These are phyloP conservation scores for Periplaneta americana DNA, from an alignment of 1,140 invertebrate species.

Conservation along the genomic window DNA sequence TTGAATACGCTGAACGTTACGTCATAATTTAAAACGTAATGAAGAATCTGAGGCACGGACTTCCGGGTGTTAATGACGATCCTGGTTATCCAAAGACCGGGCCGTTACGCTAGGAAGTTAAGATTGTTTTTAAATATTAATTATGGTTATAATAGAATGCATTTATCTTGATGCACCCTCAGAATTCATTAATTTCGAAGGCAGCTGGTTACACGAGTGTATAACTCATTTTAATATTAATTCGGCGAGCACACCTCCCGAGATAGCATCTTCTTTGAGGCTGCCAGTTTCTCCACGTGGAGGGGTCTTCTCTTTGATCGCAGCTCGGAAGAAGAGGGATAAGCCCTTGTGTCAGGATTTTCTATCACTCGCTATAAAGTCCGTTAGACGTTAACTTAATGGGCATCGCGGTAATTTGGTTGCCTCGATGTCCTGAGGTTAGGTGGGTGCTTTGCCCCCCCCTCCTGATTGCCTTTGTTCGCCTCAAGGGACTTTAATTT, in stretches of 20 bases:
- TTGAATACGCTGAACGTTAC: no score
- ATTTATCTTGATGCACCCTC: neutral
- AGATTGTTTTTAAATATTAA: neutral
- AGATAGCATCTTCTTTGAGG: no score
- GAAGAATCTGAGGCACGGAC: no score
- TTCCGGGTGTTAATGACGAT: no score
- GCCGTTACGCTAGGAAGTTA: neutral
- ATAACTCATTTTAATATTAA: neutral
- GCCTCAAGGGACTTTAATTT: neutral
- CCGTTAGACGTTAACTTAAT: neutral
- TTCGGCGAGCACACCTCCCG: no score
- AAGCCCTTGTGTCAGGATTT: neutral
- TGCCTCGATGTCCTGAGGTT: no score
- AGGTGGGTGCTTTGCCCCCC: neutral
- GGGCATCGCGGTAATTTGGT: no score
- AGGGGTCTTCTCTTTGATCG: neutral
- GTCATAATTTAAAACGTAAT: no score
- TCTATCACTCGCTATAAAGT: neutral
- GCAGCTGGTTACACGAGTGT: neutral
- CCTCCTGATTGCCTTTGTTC: neutral
- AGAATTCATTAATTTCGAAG: neutral
- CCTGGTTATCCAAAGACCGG: no score
- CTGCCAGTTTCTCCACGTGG: neutral
- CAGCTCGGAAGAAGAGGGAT: neutral
- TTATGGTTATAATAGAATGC: neutral